Base-by-base conservation (phyloP, 2,113 vertebrate genomes). In the Psilopogon haemacephalus region DNA sequence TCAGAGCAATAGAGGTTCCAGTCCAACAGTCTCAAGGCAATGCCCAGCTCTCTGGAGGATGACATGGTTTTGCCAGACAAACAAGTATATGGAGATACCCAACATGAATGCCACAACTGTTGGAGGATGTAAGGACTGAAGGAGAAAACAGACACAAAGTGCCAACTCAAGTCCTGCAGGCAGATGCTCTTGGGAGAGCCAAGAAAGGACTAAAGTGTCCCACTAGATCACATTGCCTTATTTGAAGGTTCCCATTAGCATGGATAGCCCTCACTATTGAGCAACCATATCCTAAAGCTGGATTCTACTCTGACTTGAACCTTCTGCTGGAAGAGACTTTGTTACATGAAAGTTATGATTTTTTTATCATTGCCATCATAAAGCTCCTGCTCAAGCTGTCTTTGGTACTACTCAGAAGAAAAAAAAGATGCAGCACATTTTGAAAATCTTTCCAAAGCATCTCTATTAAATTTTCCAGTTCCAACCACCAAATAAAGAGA, bases 221-320 rank as follows among this genome's bases (percentile, higher is more conserved):
- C 35, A 33, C 5, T 8, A 79, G 40, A 72, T 37, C 44, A 58
- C 27, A 28, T 11, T 58, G 44, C 33, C 33, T 78, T 48, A 20
- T 77, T 12, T 71, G 42, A 78, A 15, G 33, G 54, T 33, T 8
- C 18, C 8, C 7, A 20, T 4, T 67, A 24, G 32, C 44, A 40
- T 0, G 0, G n/a, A 73, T 58, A 35, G 71, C 9, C 28, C 21
- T 87, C 1, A 0, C 13, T 85, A 32, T 11, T 33, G 28, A 88
- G 28, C 28, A 85, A 48, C 13, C 27, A 2, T 7, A 44, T 35
- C 13, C 9, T 44, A 69, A 89, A 24, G 10, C 30, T 75, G 48
- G 54, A 75, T 71, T 27, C 8, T 59, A 44, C 71, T 70, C 44
- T 67, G 68, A 80, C 69, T 16, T 87, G 59, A 95, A 75, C 75